Percentiles rank a stretch among this genome's conserved stretches.
phyloP scores from a whole-genome alignment of 1,140 invertebrate species.

The Hylaeus volcanicus region DNA sequence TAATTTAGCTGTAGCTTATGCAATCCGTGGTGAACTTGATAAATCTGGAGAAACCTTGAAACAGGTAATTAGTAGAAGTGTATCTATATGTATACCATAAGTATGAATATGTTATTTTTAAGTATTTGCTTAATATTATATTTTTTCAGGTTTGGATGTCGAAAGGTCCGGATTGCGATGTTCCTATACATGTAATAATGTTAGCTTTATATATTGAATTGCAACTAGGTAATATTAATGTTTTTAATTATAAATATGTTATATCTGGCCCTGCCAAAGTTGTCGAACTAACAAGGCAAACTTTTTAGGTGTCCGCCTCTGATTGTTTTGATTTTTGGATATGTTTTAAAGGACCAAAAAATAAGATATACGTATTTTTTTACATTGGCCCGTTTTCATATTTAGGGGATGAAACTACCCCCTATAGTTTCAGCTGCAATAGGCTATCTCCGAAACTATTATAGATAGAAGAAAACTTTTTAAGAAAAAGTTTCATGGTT shows the following conservation, averaged over 20 bases:
- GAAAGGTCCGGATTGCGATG: slow-evolving; percentile 81
- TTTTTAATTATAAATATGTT: slow-evolving; percentile 25
- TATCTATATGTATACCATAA: not conserved
- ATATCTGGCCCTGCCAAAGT: too few relatives aligned
- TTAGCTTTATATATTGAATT: slow-evolving; percentile 88
- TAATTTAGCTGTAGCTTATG: slow-evolving; percentile 89
- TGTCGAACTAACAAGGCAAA: too few relatives aligned
- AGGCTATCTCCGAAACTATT: too few relatives aligned
- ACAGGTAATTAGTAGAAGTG: slow-evolving; percentile 74
- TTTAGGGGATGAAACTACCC: too few relatives aligned
- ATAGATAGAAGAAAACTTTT: too few relatives aligned
- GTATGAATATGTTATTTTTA: not conserved
- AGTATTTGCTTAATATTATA: slow-evolving; percentile 5
- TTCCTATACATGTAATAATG: slow-evolving; percentile 88
- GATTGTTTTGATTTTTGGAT: too few relatives aligned
- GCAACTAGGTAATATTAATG: slow-evolving; percentile 82
- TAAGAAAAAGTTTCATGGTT: too few relatives aligned
- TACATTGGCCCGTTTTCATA: too few relatives aligned
- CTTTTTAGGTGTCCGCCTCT: too few relatives aligned
- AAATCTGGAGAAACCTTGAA: slow-evolving; percentile 87
- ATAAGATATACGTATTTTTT: too few relatives aligned
- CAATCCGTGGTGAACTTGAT: slow-evolving; percentile 88
- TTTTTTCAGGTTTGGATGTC: slow-evolving; percentile 82
- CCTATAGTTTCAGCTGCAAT: too few relatives aligned
- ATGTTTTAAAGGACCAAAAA: too few relatives aligned